Conservation (phyloP, 2,113 vertebrate species). For the Marcusenius ussheri region DNA sequence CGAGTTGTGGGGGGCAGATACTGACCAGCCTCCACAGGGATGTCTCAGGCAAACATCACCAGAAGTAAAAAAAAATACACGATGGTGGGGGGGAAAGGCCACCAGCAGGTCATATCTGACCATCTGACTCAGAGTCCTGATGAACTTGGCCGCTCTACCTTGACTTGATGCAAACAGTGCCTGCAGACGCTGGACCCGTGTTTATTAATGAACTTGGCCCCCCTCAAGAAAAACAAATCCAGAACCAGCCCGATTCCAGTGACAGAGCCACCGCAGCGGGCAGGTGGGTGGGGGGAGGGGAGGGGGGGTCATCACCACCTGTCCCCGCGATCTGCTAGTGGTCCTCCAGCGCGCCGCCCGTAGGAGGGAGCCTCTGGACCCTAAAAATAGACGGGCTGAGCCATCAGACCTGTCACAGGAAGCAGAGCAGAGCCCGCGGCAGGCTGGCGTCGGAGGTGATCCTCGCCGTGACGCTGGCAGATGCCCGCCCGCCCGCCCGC, state of each 20-base stretch:
- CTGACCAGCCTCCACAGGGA: background rate
- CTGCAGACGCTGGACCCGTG: background rate
- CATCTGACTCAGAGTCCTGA: background rate
- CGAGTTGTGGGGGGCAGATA: background rate
- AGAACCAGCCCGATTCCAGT: background rate
- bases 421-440: background rate
- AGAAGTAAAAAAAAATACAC: background rate
- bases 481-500: no score
- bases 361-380: background rate
- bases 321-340: background rate
- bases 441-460: background rate
- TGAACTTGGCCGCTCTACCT: background rate
- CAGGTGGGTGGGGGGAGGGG: background rate
- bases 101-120: background rate
- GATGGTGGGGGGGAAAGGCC: background rate
- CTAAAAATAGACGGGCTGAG: background rate
- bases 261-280: background rate
- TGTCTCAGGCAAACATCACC: background rate
- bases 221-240: background rate
- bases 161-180: background rate
- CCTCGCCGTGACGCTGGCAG: background rate
- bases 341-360: background rate
- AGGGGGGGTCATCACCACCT: background rate
- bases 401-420: background rate
- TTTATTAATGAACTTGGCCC: background rate